Percentiles rank a stretch among this genome's conserved stretches.
phyloP scores from a whole-genome alignment of 2,888 invertebrate genomes.

The Athalia cordata region DNA sequence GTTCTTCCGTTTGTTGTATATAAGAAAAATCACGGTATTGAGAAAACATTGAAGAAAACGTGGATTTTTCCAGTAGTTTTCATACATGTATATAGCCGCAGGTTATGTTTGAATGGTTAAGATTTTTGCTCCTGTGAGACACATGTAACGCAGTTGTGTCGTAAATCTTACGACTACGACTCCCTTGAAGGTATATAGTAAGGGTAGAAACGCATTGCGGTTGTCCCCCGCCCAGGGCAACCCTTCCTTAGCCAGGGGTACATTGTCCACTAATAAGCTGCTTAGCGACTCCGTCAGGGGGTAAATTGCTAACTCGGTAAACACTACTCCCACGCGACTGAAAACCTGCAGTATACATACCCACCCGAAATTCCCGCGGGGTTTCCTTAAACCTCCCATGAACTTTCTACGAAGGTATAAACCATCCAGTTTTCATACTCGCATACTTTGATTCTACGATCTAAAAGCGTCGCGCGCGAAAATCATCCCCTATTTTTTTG shows the following conservation, averaged over 20 bases:
- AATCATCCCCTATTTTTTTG: too few relatives aligned
- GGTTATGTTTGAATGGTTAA: not conserved
- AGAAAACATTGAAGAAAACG: too few relatives aligned
- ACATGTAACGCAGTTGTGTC: constrained; percentile 56
- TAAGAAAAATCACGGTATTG: too few relatives aligned
- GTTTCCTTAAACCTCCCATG: too few relatives aligned
- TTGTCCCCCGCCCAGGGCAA: constrained; percentile 51
- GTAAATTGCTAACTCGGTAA: constrained; percentile 66
- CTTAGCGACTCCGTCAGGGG: constrained; percentile 64
- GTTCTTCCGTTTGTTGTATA: too few relatives aligned
- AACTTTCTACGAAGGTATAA: too few relatives aligned
- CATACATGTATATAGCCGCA: not conserved
- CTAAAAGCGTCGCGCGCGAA: too few relatives aligned
- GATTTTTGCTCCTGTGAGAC: constrained; percentile 51
- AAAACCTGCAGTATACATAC: not conserved
- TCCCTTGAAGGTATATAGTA: constrained; percentile 37
- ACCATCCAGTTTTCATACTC: too few relatives aligned
- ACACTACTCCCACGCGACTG: constrained; percentile 64
- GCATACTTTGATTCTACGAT: too few relatives aligned
- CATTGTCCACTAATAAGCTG: constrained; percentile 69
- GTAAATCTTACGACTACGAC: constrained; percentile 59
- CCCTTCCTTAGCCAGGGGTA: constrained; percentile 42
- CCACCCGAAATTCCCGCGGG: not conserved
- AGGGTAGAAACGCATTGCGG: constrained; percentile 53
- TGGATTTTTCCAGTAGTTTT: not conserved